Percentiles rank a stretch among this genome's conserved stretches.
Evolutionary conservation across 2,888 invertebrate genomes (phyloP).

Genomic region (Melanargia galathea): DNA sequence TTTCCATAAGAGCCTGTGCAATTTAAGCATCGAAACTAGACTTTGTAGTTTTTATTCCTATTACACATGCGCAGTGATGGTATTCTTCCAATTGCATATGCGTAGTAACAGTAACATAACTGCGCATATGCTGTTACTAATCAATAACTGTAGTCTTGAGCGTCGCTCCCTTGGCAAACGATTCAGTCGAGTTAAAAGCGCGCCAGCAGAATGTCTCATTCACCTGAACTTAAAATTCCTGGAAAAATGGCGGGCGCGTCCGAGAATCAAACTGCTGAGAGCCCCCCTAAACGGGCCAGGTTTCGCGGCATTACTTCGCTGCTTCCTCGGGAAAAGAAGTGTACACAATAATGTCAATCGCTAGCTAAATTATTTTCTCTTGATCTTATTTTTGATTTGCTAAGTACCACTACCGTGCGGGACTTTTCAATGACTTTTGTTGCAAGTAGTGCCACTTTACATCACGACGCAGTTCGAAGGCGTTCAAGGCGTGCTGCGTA

Average conservation of each 20-base stretch:
- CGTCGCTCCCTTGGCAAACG: background rate
- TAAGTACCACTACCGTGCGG: no score
- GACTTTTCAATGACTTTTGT: no score
- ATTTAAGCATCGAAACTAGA: background rate
- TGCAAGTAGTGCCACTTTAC: no score
- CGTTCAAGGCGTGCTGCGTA: no score
- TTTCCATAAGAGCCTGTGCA: background rate
- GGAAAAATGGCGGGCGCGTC: conserved; percentile 8
- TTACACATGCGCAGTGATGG: background rate
- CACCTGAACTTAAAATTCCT: conserved; percentile 10
- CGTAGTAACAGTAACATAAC: background rate
- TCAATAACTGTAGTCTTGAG: background rate
- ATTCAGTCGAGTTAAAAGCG: conserved; percentile 17
- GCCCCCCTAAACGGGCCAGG: no score
- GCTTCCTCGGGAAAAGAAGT: no score
- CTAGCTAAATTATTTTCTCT: no score
- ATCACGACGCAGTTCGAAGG: no score
- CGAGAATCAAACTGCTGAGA: background rate
- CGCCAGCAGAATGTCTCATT: conserved; percentile 24
- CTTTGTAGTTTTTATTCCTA: background rate
- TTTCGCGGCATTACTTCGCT: no score
- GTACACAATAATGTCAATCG: no score
- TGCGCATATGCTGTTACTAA: background rate
- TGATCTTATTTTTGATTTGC: no score
- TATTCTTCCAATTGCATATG: background rate